Evolutionary conservation across 2,888 invertebrate genomes (phyloP).

Genomic region (Byasa hedistus): DNA sequence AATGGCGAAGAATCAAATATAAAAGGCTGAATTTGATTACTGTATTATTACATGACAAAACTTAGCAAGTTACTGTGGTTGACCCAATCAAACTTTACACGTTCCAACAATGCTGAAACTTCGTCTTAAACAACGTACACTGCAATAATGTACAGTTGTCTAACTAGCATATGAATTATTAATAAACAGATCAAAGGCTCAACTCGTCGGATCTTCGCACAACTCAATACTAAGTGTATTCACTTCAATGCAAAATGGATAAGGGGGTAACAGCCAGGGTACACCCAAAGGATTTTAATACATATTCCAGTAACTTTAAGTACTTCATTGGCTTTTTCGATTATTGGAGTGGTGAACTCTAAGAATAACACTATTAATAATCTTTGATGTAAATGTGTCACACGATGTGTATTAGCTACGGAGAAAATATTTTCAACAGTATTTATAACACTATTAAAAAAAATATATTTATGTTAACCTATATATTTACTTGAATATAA

Average conservation of each 20-base stretch:
- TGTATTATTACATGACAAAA: background rate
- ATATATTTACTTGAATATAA: too few relatives aligned
- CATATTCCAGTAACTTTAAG: background rate
- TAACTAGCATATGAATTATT: conserved; percentile 25
- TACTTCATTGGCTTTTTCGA: conserved; percentile 5
- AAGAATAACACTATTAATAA: conserved; percentile 26
- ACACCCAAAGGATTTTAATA: conserved; percentile 6
- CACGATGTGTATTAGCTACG: conserved; percentile 4
- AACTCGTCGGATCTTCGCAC: conserved; percentile 24
- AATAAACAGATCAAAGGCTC: conserved; percentile 29
- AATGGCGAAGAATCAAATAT: background rate
- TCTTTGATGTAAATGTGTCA: conserved; percentile 28
- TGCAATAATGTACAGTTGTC: conserved; percentile 14
- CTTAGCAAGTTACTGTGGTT: background rate
- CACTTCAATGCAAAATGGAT: conserved; percentile 15
- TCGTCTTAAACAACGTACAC: background rate
- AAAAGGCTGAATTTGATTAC: background rate
- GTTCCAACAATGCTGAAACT: background rate
- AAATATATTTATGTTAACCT: too few relatives aligned
- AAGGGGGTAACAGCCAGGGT: conserved; percentile 3
- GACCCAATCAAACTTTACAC: background rate
- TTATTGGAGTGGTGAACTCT: background rate
- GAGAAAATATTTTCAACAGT: background rate
- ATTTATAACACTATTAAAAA: too few relatives aligned
- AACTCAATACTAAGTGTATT: conserved; percentile 24